These are phyloP conservation scores for Hemibagrus guttatus DNA, from an alignment of 2,797 vertebrate species.

Conservation along the genomic window DNA sequence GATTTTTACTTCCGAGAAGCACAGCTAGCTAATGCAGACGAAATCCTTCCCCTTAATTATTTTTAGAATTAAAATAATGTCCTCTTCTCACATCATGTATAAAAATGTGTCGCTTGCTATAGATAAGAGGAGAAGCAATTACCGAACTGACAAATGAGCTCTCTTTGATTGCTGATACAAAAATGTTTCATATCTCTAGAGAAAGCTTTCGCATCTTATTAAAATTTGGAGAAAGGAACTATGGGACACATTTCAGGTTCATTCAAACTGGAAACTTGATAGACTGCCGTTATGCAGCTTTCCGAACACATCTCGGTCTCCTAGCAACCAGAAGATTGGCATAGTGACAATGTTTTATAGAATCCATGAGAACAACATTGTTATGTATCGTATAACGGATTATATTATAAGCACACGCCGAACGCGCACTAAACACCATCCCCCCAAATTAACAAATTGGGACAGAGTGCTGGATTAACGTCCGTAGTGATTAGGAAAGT, in stretches of 20 bases:
- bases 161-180: neutral
- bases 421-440: neutral
- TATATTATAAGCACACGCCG: neutral
- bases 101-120: neutral
- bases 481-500: neutral
- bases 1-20: too few relatives aligned
- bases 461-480: neutral
- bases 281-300: neutral
- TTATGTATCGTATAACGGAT: neutral
- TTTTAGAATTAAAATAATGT: neutral
- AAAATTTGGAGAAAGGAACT: neutral
- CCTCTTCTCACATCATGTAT: neutral
- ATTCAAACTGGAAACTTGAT: neutral
- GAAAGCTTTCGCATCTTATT: neutral
- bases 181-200: neutral
- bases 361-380: neutral
- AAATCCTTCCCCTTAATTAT: too few relatives aligned
- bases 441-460: neutral
- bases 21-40: too few relatives aligned
- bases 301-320: neutral
- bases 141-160: neutral
- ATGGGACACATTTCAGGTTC: neutral
- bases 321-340: neutral
- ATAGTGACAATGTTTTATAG: neutral
- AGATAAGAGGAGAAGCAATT: neutral